A percentile compares a stretch with the other conserved stretches of the same genome.
Evolutionary conservation across 2,797 vertebrate species (phyloP).

Genomic region (Pantherophis vulpinus): DNA sequence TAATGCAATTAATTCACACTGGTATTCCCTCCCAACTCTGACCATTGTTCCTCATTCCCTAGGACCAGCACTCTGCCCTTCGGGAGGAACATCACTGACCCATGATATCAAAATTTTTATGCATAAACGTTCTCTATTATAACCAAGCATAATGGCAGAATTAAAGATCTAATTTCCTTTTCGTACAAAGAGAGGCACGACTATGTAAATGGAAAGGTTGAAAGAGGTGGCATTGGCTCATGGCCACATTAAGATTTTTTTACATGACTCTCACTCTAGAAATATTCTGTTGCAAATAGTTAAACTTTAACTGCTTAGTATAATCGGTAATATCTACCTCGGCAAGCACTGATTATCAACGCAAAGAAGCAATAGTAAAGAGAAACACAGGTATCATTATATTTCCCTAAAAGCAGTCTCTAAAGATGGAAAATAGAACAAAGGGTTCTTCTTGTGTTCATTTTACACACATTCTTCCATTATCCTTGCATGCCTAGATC

Average conservation of each 20-base stretch:
- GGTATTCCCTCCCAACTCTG: background rate
- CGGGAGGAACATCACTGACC: background rate
- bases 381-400: background rate
- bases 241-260: background rate
- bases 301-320: slow-evolving; percentile 14
- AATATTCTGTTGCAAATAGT: background rate
- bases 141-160: background rate
- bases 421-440: background rate
- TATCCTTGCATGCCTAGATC: background rate
- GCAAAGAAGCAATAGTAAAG: background rate
- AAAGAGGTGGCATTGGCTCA: background rate
- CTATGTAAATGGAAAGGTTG: background rate
- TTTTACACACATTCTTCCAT: background rate
- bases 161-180: background rate
- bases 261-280: background rate
- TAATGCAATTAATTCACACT: background rate
- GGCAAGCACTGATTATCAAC: background rate
- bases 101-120: background rate
- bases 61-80: background rate
- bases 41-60: background rate
- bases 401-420: background rate
- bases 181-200: background rate
- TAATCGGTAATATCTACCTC: background rate
- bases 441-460: background rate
- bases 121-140: background rate